A percentile compares a stretch with the other conserved stretches of the same genome.
Conservation (phyloP, 2,797 vertebrate species). For the Gymnodraco acuticeps region DNA sequence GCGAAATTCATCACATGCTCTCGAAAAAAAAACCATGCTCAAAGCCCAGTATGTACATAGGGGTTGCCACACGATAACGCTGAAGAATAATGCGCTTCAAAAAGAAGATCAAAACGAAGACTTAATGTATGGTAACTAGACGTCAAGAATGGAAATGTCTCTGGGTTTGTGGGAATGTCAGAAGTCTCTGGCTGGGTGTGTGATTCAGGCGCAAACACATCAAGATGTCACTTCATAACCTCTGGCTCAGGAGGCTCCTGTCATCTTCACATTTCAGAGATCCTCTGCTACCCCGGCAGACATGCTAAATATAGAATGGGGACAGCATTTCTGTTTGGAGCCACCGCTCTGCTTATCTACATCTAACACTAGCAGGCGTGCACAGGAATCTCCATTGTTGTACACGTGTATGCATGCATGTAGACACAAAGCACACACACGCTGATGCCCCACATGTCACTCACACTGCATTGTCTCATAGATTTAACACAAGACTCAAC, state of each 20-base stretch:
- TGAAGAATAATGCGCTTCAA: conserved; percentile 37
- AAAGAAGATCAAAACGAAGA: conserved; percentile 54
- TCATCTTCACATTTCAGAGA: conserved; percentile 85
- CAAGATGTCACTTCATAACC: conserved; percentile 85
- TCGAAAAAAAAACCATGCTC: conserved; percentile 40
- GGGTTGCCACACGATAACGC: conserved; percentile 13
- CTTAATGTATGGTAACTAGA: conserved; percentile 69
- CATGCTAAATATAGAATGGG: conserved; percentile 85
- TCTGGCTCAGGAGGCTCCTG: conserved; percentile 84
- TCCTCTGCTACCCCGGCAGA: conserved; percentile 80
- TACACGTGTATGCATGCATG: conserved; percentile 17
- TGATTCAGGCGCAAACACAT: conserved; percentile 81
- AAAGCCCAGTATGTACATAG: conserved; percentile 28
- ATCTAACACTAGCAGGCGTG: conserved; percentile 64
- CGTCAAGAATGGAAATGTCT: conserved; percentile 68
- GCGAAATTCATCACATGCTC: conserved; percentile 44
- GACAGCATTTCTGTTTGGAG: conserved; percentile 80
- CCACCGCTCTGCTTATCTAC: conserved; percentile 75
- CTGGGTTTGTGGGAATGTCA: conserved; percentile 66
- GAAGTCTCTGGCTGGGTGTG: conserved; percentile 64
- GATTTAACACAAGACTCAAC: neutral
- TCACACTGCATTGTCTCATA: conserved; percentile 15
- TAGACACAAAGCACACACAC: conserved; percentile 4
- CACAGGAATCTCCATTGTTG: conserved; percentile 38
- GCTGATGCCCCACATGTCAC: conserved; percentile 1